A percentile compares a stretch with the other conserved stretches of the same genome.
These are phyloP conservation scores for Tetragonula carbonaria DNA, from an alignment of 2,888 invertebrate species.

Conservation along the genomic window DNA sequence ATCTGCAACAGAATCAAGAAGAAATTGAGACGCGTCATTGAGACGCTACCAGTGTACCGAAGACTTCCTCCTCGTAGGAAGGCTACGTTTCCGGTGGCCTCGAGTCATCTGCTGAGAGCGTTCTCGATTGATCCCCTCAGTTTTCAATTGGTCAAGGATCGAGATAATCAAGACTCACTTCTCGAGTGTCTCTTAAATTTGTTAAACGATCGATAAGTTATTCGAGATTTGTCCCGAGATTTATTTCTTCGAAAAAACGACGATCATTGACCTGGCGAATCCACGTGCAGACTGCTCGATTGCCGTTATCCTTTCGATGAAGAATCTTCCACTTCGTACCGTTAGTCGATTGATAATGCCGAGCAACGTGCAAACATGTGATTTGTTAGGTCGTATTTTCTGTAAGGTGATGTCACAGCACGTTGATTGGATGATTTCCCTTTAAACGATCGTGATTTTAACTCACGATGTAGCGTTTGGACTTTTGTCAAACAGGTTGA, in stretches of 20 bases:
- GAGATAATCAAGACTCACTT: conserved; percentile 24
- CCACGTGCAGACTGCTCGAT: conserved; percentile 56
- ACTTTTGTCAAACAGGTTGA: no score
- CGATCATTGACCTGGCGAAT: conserved; percentile 62
- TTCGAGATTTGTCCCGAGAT: neutral
- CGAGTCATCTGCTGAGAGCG: neutral
- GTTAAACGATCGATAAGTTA: conserved; percentile 15
- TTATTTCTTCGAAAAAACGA: neutral
- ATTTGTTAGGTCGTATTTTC: conserved; percentile 57
- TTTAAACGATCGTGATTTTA: no score
- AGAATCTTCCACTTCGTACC: conserved; percentile 45
- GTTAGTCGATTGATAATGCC: conserved; percentile 65
- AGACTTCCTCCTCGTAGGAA: conserved; percentile 40
- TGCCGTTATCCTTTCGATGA: conserved; percentile 63
- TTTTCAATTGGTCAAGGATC: conserved; percentile 27
- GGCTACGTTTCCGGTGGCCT: conserved; percentile 10
- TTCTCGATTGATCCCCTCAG: conserved; percentile 42
- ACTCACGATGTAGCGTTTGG: no score
- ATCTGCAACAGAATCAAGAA: conserved; percentile 52
- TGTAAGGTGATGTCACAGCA: neutral
- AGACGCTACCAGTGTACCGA: conserved; percentile 29
- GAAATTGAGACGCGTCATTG: conserved; percentile 52
- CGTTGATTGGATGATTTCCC: neutral
- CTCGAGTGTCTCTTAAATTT: no score
- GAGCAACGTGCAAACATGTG: conserved; percentile 48